Base-by-base conservation (phyloP, 2,888 invertebrate species). In the Drosophila greeni region DNA sequence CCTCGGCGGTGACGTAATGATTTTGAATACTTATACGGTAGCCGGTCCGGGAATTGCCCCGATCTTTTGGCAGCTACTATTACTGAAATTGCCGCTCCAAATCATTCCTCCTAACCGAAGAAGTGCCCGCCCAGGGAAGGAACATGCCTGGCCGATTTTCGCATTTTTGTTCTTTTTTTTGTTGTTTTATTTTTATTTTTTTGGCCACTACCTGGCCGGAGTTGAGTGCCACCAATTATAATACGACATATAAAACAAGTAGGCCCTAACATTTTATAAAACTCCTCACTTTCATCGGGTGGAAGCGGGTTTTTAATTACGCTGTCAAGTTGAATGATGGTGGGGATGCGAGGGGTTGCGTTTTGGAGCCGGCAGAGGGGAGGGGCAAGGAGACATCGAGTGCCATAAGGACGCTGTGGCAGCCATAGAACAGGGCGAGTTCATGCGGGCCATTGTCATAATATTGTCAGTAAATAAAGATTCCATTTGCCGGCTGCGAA, bases 61-160 rank as follows among this genome's bases (percentile, higher is more conserved):
- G 73, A 71, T 73, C 68, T 62, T 61, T 62, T 58, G 49, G 62
- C 70, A 69, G 76, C 73, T 68, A 70, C 78, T 81, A 81, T 83
- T 80, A 78, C 76, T 67, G 61, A 80, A 80, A 80, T 80, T 80
- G 78, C 78, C 71, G 74, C 75, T 74, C 74, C 68, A 77, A 83
- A 81, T 81, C 75, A 81, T 71, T 74, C 81, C 83, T 74, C 72
- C 76, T 73, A 79, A 68, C 54, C 59, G 60, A 79, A 74, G 73
- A 82, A 69, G 71, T 71, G 70, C 61, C 67, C 68, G 67, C 66
- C 72, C 57, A 37, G 40, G 52, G 31, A 57, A 67, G 48, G 56
- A 71, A 43, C 53, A 71, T 71, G 69, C 60, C 64, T 62, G 54
- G 64, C 58, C 78, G 53, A 54, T 74, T 55, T 56, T 40, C 42